Percentiles rank a stretch among this genome's conserved stretches.
phyloP scores from a whole-genome alignment of 2,888 invertebrate species.

The Lissocephala sabroskyi region DNA sequence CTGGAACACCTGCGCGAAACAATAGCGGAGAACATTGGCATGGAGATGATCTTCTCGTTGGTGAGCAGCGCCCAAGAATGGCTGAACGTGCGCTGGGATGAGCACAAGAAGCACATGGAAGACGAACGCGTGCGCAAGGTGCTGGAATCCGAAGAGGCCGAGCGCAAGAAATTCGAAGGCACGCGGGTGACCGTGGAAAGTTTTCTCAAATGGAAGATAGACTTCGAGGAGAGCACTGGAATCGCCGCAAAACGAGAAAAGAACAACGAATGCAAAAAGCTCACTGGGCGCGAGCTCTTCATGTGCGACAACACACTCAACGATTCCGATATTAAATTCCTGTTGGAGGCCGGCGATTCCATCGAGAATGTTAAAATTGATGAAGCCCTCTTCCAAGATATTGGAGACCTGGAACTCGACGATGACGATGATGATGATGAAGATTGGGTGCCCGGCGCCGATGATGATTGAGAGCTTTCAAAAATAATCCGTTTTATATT shows the following conservation, averaged over 20 bases:
- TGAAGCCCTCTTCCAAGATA: conserved; percentile 92
- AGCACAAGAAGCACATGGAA: conserved; percentile 80
- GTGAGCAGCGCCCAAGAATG: conserved; percentile 95
- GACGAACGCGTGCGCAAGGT: conserved; percentile 80
- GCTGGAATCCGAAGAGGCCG: conserved; percentile 88
- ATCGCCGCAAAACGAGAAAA: conserved; percentile 82
- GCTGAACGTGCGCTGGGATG: conserved; percentile 89
- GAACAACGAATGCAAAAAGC: conserved; percentile 83
- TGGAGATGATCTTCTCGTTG: conserved; percentile 97
- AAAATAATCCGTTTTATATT: conserved; percentile 13
- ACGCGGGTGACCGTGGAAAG: conserved; percentile 96
- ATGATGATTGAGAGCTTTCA: conserved; percentile 35
- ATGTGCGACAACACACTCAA: conserved; percentile 92
- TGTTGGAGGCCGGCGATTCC: conserved; percentile 83
- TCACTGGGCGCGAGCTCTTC: conserved; percentile 95
- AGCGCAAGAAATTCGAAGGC: conserved; percentile 93
- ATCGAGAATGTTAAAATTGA: conserved; percentile 85
- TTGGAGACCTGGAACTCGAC: conserved; percentile 82
- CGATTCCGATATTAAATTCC: conserved; percentile 96
- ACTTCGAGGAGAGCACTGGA: conserved; percentile 92
- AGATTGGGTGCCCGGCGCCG: conserved; percentile 78
- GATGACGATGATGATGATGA: conserved; percentile 75
- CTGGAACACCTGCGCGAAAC: conserved; percentile 76
- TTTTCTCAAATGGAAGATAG: conserved; percentile 93
- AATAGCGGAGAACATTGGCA: conserved; percentile 91